phyloP scores from a whole-genome alignment of 2,113 vertebrate species.

The Plestiodon gilberti region DNA sequence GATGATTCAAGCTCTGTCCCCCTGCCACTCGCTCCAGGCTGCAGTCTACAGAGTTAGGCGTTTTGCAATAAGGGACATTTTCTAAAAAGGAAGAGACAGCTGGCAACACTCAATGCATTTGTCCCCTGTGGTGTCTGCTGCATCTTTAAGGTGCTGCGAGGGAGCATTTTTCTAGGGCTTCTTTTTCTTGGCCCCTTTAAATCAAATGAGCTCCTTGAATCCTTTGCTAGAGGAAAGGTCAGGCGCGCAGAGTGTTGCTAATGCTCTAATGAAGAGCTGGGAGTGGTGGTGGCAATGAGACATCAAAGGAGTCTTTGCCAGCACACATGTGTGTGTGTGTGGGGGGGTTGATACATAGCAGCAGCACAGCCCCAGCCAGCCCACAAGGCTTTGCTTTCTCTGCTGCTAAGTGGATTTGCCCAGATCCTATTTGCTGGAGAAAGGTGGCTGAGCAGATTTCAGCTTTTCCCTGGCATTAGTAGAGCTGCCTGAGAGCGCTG shows the following conservation, averaged over 20 bases:
- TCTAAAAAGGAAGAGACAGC: background rate
- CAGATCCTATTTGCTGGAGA: conserved; percentile 36
- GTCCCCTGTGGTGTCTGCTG: background rate
- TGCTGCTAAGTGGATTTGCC: conserved; percentile 26
- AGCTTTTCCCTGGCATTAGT: background rate
- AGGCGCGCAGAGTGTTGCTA: conserved; percentile 18
- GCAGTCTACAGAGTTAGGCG: background rate
- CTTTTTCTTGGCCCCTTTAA: conserved; percentile 21
- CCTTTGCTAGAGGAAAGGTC: conserved; percentile 31
- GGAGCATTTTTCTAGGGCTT: conserved; percentile 7
- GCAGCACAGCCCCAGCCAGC: background rate
- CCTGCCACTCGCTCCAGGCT: background rate
- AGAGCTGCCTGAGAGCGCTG: conserved; percentile 7
- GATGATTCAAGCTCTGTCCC: background rate
- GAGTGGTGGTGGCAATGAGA: background rate
- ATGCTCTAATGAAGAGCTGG: conserved; percentile 21
- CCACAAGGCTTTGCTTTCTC: conserved; percentile 29
- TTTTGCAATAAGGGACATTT: background rate
- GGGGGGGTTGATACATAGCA: background rate
- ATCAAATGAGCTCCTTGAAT: conserved; percentile 32
- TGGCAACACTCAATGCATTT: conserved; percentile 6
- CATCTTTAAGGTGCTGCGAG: background rate
- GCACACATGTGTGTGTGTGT: background rate
- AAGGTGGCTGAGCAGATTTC: conserved; percentile 30
- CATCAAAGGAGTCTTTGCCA: conserved; percentile 15